A percentile compares a stretch with the other conserved stretches of the same genome.
phyloP scores from a whole-genome alignment of 1,140 invertebrate species.

The Globodera ellingtonae region DNA sequence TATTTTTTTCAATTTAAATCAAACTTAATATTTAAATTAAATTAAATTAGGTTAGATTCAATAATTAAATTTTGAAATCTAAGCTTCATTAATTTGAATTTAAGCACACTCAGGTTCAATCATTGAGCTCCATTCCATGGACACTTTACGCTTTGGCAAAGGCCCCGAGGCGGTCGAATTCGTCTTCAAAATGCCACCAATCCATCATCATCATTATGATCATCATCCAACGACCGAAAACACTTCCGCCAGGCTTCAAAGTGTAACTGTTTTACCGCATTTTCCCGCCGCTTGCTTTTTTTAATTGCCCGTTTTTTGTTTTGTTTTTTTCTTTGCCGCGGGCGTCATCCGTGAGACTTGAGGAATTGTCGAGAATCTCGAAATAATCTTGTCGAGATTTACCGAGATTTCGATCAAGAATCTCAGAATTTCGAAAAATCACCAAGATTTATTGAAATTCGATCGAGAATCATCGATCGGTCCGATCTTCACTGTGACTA shows the following conservation, averaged over 20 bases:
- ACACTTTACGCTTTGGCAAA: conserved; percentile 39
- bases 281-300: too few relatives aligned
- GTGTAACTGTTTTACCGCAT: not conserved
- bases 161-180: conserved; percentile 32
- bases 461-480: not conserved
- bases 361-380: too few relatives aligned
- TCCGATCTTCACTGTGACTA: not conserved
- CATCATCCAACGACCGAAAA: not conserved
- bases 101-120: conserved; percentile 10
- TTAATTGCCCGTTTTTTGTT: too few relatives aligned
- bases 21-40: too few relatives aligned
- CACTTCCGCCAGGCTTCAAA: not conserved
- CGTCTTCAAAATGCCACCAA: conserved; percentile 31
- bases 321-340: too few relatives aligned
- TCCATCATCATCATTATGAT: conserved; percentile 2
- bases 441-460: conserved; percentile 9
- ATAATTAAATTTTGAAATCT: not conserved
- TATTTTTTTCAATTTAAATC: too few relatives aligned
- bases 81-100: conserved; percentile 7
- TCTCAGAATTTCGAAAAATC: too few relatives aligned
- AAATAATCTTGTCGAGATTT: too few relatives aligned
- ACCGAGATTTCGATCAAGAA: too few relatives aligned
- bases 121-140: conserved; percentile 29
- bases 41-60: too few relatives aligned
- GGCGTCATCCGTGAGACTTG: too few relatives aligned